Base-by-base conservation (phyloP, 2,113 vertebrate genomes). In the Dipodomys merriami region DNA sequence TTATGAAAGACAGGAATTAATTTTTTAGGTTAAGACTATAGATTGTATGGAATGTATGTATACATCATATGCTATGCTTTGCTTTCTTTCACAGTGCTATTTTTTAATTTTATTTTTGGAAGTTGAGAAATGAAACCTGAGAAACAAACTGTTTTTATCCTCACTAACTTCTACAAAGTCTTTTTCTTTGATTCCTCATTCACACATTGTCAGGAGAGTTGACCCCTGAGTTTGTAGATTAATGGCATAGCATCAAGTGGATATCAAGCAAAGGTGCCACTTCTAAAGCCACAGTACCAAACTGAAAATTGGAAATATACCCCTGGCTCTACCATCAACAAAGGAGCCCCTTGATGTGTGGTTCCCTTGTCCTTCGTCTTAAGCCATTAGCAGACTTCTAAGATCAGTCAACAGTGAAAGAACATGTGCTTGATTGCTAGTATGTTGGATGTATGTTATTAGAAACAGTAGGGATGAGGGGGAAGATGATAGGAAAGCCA, bases 231-330 rank as follows among this genome's bases (percentile, higher is more conserved):
- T 96, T 95, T 97, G 86, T 91, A 87, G 95, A 93, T 96, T 85
- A 87, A 90, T 96, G 96, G 88, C 92, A 95, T 76, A 64, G 49
- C 90, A 96, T 94, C 90, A 73, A 97, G 87, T 16, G 65, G 19
- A 64, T 91, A 95, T 95, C 96, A 98, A 96, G 96, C 87, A 82
- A 96, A 83, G 0, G 0, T 74, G 93, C 71, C 33, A 77, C 86
- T 97, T 98, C 97, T 95, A 96, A 97, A 97, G 93, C 76, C 12
- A 18, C 57, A 71, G 95, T 71, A 65, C 94, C 90, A 95, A 98
- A 94, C 96, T 97, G 96, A 96, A 98, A 97, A 98, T 96, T 98
- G 96, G 96, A 98, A 97, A 97, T 0, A 80, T 65, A 16, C 94
- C 97, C 96, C 93, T 96, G 95, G 95, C 88, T 95, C 30, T 84